These are phyloP conservation scores for Pelusios castaneus DNA, from an alignment of 2,113 vertebrate genomes.

Conservation along the genomic window DNA sequence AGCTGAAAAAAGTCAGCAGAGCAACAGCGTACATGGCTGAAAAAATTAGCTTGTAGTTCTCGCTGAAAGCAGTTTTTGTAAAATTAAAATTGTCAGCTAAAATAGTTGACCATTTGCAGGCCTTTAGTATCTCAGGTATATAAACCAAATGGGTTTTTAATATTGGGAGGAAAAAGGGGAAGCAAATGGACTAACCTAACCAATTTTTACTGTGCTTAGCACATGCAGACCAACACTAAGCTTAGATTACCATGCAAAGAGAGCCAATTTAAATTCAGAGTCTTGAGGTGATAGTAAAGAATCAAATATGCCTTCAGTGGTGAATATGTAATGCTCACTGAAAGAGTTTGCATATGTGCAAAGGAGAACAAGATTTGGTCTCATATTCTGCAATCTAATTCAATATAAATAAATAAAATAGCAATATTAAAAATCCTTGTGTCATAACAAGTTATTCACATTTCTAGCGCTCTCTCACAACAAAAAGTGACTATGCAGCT, in stretches of 20 bases:
- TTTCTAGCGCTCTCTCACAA: constrained; percentile 17
- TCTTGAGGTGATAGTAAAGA: not conserved
- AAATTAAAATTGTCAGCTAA: constrained; percentile 15
- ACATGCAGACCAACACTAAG: constrained; percentile 8
- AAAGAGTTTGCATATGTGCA: not conserved
- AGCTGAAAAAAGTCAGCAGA: constrained; percentile 15
- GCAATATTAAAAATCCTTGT: not conserved
- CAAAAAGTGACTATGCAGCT: constrained; percentile 28
- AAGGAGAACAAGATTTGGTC: not conserved
- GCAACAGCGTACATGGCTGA: not conserved
- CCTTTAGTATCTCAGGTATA: accelerated
- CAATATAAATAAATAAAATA: not conserved
- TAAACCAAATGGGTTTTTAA: not conserved
- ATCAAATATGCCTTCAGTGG: not conserved
- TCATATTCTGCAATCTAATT: not conserved
- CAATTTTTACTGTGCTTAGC: not conserved
- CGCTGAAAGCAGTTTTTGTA: not conserved
- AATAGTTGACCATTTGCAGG: constrained; percentile 11
- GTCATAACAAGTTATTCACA: not conserved
- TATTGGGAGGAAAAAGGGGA: constrained; percentile 7
- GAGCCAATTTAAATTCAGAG: not conserved
- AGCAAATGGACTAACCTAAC: not conserved
- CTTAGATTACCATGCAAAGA: not conserved
- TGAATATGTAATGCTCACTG: no score
- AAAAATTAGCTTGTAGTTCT: not conserved